Conservation (phyloP, 1,140 invertebrate genomes). For the Wasmannia auropunctata region DNA sequence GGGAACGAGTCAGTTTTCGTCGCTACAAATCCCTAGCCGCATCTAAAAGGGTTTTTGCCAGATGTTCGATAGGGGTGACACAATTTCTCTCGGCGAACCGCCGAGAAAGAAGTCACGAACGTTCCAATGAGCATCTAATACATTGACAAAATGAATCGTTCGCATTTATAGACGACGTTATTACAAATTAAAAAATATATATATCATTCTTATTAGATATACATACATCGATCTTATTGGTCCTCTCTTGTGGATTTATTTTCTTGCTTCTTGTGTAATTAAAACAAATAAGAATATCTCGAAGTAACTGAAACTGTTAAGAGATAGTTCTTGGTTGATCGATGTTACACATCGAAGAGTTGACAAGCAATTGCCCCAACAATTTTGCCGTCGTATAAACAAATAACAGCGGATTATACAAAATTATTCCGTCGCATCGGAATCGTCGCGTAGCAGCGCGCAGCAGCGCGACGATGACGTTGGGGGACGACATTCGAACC, state of each 20-base stretch:
- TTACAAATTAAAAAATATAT: neutral
- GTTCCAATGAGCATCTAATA: neutral
- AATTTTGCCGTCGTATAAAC: neutral
- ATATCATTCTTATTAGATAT: no score
- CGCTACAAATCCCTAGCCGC: constrained; percentile 77
- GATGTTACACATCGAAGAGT: neutral
- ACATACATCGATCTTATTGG: neutral
- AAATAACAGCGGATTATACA: neutral
- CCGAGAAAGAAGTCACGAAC: neutral
- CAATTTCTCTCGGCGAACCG: neutral
- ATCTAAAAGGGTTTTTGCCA: constrained; percentile 82
- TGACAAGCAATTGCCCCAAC: neutral
- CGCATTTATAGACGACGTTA: neutral
- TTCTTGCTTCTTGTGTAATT: neutral
- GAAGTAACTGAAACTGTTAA: neutral
- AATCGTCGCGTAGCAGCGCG: neutral
- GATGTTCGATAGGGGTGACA: constrained; percentile 70
- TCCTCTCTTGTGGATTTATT: neutral
- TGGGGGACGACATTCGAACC: neutral
- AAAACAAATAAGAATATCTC: neutral
- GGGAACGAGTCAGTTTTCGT: constrained; percentile 83
- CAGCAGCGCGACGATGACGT: neutral
- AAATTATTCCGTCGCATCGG: no score
- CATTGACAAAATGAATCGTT: neutral
- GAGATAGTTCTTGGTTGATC: neutral